Percentiles rank a stretch among this genome's conserved stretches.
Evolutionary conservation across 2,113 vertebrate genomes (phyloP).

Genomic region (Gambusia holbrooki): DNA sequence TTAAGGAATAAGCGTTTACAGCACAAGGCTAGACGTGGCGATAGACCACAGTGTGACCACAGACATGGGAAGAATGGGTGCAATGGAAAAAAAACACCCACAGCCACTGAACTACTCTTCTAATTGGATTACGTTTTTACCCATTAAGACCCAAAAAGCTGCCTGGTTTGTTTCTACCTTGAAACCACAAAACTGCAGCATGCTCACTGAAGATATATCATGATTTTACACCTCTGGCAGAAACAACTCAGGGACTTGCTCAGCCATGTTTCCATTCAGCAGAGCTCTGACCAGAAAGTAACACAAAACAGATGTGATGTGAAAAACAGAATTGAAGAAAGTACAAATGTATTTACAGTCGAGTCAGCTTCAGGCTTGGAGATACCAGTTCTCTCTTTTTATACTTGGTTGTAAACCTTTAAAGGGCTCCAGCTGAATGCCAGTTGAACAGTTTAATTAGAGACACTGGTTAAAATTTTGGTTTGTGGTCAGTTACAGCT

Average conservation of each 20-base stretch:
- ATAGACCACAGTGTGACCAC: slow-evolving; percentile 61
- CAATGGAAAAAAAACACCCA: slow-evolving; percentile 57
- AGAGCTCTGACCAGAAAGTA: slow-evolving; percentile 42
- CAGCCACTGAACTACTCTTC: slow-evolving; percentile 46
- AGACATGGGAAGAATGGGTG: slow-evolving; percentile 11
- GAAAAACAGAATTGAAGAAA: slow-evolving; percentile 23
- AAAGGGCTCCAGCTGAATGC: slow-evolving; percentile 47
- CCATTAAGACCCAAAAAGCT: slow-evolving; percentile 29
- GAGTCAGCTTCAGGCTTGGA: slow-evolving; percentile 43
- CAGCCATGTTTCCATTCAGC: slow-evolving; percentile 39
- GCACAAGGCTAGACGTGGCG: slow-evolving; percentile 46
- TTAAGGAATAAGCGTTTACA: slow-evolving; percentile 46
- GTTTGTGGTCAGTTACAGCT: slow-evolving; percentile 55
- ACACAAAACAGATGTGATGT: slow-evolving; percentile 62
- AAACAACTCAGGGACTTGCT: slow-evolving; percentile 33
- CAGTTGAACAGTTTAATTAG: slow-evolving; percentile 55
- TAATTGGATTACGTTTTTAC: slow-evolving; percentile 48
- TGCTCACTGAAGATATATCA: slow-evolving; percentile 43
- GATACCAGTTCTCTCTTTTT: slow-evolving; percentile 48
- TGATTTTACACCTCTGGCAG: slow-evolving; percentile 52
- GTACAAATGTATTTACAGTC: slow-evolving; percentile 44
- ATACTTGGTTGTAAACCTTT: slow-evolving; percentile 54
- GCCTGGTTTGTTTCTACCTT: slow-evolving; percentile 31
- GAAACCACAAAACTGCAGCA: slow-evolving; percentile 14
- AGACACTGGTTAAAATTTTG: slow-evolving; percentile 42